Evolutionary conservation across 2,888 invertebrate species (phyloP), one percentile per base, ranked within the genome.

Genomic region (Polydrusus cervinus): DNA sequence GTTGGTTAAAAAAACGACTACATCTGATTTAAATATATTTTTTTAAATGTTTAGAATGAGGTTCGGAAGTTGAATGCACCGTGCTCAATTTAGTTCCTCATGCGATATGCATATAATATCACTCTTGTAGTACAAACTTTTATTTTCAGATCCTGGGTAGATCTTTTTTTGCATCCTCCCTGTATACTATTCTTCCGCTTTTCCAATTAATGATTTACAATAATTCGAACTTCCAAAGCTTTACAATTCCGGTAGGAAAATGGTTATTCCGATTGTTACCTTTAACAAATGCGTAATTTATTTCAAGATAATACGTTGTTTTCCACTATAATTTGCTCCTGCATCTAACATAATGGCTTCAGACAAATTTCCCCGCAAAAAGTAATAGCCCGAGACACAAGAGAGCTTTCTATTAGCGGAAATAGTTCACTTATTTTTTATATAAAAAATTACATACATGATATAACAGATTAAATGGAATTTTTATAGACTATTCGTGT

Each of bases 241-340:
- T 45, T n/a, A 1, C 13, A n/a, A 45, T 45, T 1, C 45, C 1
- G n/a, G n/a, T 6, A 45, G 16, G 47, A 16, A 47, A 47, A 47
- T 16, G 16, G 9, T 47, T 16, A 45, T 43, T 9, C 16, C n/a
- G 47, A 14, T 16, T 1, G 9, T 47, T 47, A 8, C 16, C 14
- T 14, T 47, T 53, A 1, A 7, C 25, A 25, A 60, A 45, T 30
- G 10, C 47, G 25, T 69, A 60, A 68, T 69, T 51, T 43, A 11
- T 30, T 49, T 18, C 10, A n/a, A 20, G 47, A 70, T 61, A 51
- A 62, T 38, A 51, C 51, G 47, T 51, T 16, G 62, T 70, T 61
- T 60, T 70, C 51, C 40, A 49, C 62, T 51, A 45, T 53, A 57
- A n/a, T 68, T 34, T 38, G 61, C 38, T 13, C 13, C 11, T 62